These are phyloP conservation scores for Galaxea fascicularis DNA, from an alignment of 92 coral and sea anemone species.

Conservation along the genomic window DNA sequence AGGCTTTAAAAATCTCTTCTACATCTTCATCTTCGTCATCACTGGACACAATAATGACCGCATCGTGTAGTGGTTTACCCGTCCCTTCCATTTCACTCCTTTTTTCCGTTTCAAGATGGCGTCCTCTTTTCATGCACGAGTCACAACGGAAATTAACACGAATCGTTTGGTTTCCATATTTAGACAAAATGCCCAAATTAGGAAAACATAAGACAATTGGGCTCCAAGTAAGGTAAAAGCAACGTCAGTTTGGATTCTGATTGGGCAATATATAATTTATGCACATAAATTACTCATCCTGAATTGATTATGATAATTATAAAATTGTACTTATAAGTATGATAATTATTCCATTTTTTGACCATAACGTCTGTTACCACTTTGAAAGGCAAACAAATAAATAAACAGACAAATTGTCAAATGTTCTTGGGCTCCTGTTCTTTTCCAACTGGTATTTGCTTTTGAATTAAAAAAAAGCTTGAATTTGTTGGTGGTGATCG, in stretches of 20 bases:
- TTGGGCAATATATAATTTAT: slow-evolving; percentile 3
- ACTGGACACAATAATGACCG: slow-evolving; percentile 72
- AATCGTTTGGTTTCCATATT: background rate
- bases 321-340: slow-evolving; percentile 41
- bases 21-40: slow-evolving; percentile 84
- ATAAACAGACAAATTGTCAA: too few species aligned
- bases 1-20: slow-evolving; percentile 65
- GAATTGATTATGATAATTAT: slow-evolving; percentile 19
- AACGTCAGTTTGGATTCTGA: background rate
- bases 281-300: slow-evolving; percentile 8
- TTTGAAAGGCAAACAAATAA: too few species aligned
- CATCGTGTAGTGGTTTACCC: slow-evolving; percentile 3
- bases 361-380: background rate
- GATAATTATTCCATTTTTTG: background rate
- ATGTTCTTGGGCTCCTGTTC: too few species aligned
- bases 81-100: slow-evolving; percentile 3
- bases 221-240: slow-evolving; percentile 23
- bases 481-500: too few species aligned
- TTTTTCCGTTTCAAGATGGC: background rate
- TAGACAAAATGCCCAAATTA: slow-evolving; percentile 20
- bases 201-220: slow-evolving; percentile 3
- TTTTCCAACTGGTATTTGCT: too few species aligned
- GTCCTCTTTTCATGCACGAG: background rate
- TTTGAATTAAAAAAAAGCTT: too few species aligned
- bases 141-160: background rate